Conservation (phyloP, 30 jellyfish, hydroid and myxozoan species). For the Cassiopea andromeda region DNA sequence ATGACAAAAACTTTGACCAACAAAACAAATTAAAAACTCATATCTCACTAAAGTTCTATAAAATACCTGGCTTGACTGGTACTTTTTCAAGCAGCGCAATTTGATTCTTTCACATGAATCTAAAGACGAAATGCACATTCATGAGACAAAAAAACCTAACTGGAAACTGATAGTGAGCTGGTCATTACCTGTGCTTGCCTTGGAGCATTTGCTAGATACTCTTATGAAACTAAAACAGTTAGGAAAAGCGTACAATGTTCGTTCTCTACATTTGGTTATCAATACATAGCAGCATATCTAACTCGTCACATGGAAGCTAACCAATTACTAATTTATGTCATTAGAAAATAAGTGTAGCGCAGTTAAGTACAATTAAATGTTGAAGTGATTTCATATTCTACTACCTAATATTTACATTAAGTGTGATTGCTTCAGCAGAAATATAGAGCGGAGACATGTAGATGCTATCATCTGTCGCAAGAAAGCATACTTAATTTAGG, state of each 20-base stretch:
- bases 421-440: too few species aligned
- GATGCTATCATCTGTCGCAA: too few species aligned
- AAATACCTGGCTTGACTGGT: slow-evolving; percentile 40
- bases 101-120: slow-evolving; percentile 54
- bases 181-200: not conserved
- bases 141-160: not conserved
- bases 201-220: not conserved
- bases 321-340: too few species aligned
- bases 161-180: not conserved
- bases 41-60: slow-evolving; percentile 26
- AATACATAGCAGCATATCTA: too few species aligned
- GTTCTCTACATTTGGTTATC: too few species aligned
- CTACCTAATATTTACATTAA: too few species aligned
- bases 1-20: not conserved
- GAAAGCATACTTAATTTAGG: too few species aligned
- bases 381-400: too few species aligned
- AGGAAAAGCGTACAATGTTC: not conserved
- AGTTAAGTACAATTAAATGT: too few species aligned
- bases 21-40: not conserved
- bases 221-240: not conserved
- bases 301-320: too few species aligned
- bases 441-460: too few species aligned
- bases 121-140: slow-evolving; percentile 51
- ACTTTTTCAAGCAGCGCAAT: slow-evolving; percentile 26
- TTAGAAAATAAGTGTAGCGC: too few species aligned